Evolutionary conservation across 1,140 invertebrate genomes (phyloP), one percentile per base, ranked within the genome.

Genomic region (Linepithema humile): DNA sequence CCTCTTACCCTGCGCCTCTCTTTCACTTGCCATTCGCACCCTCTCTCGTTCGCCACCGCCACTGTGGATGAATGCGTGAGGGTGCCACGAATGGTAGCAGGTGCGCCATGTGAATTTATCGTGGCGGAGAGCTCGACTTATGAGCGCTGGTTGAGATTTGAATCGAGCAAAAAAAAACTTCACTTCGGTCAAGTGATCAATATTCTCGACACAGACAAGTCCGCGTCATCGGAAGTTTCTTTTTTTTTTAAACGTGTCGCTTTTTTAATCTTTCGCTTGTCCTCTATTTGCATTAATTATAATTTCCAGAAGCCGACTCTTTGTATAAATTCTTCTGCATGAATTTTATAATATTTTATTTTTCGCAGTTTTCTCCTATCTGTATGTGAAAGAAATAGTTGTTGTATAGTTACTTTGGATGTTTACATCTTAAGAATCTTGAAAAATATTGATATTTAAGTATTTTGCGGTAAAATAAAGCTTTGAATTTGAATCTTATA

Each of bases 71-170:
- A 88, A 90, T 89, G 73, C 80, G 83, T 84, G 69, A 85, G 88
- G 88, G 88, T 89, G 85, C 70, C 64, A 65, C 85, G 84, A 64
- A 84, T 50, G 85, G 89, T 80, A 88, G 85, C 88, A 90, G 89
- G 89, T 90, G 89, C 64, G 69, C 82, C 73, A 15, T 40, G 82
- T 83, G 87, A 90, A 90, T 90, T 90, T 90, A 90, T 90, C 89
- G 85, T 60, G 59, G 59, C 48, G 77, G 74, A 65, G 59, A 86
- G 60, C 82, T 60, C 85, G 86, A 88, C 87, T 88, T 88, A 88
- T 88, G 86, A 88, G 83, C 77, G 53, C 20, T 83, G 87, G 70
- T 85, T 88, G 75, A 67, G 87, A 88, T 88, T 88, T 77, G 87
- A 88, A 82, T 85, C 65, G 77, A 65, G 26, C 12, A 40, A 26